Percentiles rank a stretch among this genome's conserved stretches.
phyloP scores from a whole-genome alignment of 2,113 vertebrate genomes.

The Nothobranchius furzeri region DNA sequence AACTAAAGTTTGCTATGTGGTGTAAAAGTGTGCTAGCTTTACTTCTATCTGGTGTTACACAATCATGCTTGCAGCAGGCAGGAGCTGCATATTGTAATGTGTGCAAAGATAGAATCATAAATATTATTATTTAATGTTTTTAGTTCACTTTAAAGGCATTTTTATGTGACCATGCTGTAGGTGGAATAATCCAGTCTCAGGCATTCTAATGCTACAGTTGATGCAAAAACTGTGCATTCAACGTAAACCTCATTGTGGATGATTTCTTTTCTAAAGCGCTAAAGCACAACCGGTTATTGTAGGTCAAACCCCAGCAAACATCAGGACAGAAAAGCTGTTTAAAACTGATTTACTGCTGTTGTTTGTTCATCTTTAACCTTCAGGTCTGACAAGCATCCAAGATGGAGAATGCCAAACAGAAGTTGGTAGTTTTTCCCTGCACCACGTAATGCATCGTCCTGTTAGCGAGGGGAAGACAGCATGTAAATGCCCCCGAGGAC shows the following conservation, averaged over 20 bases:
- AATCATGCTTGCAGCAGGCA: not conserved
- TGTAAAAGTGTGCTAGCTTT: not conserved
- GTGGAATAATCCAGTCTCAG: constrained; percentile 32
- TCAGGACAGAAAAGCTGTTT: not conserved
- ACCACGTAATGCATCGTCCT: constrained; percentile 46
- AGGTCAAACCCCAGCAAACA: constrained; percentile 7
- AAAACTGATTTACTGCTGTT: not conserved
- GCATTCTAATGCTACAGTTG: constrained; percentile 20
- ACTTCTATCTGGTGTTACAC: not conserved
- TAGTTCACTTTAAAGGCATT: too few species aligned
- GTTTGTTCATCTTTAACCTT: constrained; percentile 21
- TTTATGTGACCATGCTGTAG: constrained; percentile 8
- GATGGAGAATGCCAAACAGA: constrained; percentile 30
- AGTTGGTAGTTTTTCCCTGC: constrained; percentile 14
- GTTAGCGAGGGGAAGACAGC: constrained; percentile 40
- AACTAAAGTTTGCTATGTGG: not conserved
- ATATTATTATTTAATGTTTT: too few species aligned
- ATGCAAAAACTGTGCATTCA: constrained; percentile 18
- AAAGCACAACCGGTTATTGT: not conserved
- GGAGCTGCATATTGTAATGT: not conserved
- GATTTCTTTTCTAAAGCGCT: constrained; percentile 4
- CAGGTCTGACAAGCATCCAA: not conserved
- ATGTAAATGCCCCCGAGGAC: constrained; percentile 37
- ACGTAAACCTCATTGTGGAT: constrained; percentile 15
- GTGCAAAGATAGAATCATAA: not conserved